Percentiles rank a stretch among this genome's conserved stretches.
These are phyloP conservation scores for Punctoribates punctum DNA, from an alignment of 2,888 invertebrate genomes.

Conservation along the genomic window DNA sequence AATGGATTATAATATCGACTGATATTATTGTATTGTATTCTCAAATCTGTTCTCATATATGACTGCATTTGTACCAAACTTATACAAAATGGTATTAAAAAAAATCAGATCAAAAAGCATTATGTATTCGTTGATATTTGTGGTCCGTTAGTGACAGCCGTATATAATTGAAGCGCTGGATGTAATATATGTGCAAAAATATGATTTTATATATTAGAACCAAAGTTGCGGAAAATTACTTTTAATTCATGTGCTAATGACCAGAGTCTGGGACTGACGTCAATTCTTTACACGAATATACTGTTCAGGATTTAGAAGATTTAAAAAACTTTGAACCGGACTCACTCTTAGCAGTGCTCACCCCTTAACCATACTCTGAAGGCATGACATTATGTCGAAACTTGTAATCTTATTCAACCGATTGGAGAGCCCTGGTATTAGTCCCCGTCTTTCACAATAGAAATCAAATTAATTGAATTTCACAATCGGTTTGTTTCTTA, in stretches of 20 bases:
- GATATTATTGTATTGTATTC: conserved; percentile 21
- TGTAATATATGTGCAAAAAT: conserved; percentile 37
- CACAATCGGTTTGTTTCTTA: too few relatives aligned
- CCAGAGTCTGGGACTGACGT: conserved; percentile 20
- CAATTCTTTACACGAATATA: conserved; percentile 16
- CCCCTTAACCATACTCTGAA: too few relatives aligned
- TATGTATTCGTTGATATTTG: conserved; percentile 21
- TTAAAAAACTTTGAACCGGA: too few relatives aligned
- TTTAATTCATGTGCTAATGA: conserved; percentile 39
- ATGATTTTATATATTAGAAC: conserved; percentile 26
- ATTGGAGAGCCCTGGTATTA: too few relatives aligned
- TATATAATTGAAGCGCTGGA: conserved; percentile 25
- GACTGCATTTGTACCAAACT: conserved; percentile 18
- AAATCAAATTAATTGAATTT: too few relatives aligned
- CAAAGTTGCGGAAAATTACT: conserved; percentile 39
- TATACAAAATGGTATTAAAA: conserved; percentile 21
- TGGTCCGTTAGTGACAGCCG: conserved; percentile 34
- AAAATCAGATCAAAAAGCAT: conserved; percentile 23
- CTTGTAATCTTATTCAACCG: too few relatives aligned
- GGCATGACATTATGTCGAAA: too few relatives aligned
- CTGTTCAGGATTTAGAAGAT: conserved; percentile 10
- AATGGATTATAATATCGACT: background rate
- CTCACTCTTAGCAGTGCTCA: too few relatives aligned
- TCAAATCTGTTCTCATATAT: background rate
- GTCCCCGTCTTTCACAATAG: too few relatives aligned